Evolutionary conservation across 2,113 vertebrate genomes (phyloP), one percentile per base, ranked within the genome.

Genomic region (Pangasianodon gigas): DNA sequence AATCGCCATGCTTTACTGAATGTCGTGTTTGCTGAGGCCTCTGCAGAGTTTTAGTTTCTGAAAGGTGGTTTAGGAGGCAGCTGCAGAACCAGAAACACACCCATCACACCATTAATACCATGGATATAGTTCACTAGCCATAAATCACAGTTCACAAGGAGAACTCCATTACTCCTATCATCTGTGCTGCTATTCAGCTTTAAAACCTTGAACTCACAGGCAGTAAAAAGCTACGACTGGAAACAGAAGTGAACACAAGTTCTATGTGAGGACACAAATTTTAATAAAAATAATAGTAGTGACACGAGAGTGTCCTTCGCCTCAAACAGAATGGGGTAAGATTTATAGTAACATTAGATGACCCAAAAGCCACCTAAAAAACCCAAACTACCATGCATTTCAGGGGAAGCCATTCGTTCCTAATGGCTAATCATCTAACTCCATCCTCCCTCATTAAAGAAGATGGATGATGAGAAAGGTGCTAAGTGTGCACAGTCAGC

Each of bases 401-500:
- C 82, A 90, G 74, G 82, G 89, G 65, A 85, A 90, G 85, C 58
- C 71, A 88, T 87, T 85, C 77, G 69, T 90, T 88, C 79, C 88
- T 91, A 92, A 93, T 89, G 88, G 84, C 90, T 92, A 93, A 93
- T 91, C 88, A 93, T 91, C 91, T 75, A 87, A 91, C 90, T 88
- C 85, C 88, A 84, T 89, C 87, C 87, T 91, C 58, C 80, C 92
- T 89, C 88, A 90, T 91, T 89, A 93, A 89, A 89, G 75, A 88
- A 90, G 89, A 91, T 71, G 77, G 88, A 90, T 90, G 86, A 86
- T 84, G 46, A 88, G 88, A 85, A 80, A 91, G 90, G 75, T 88
- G 89, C 19, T 51, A 87, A 54, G 86, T 87, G 91, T 92, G 91
- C 89, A 89, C 29, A 90, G 89, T 92, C 89, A 90, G 91, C 91